Conservation (phyloP, 2,888 invertebrate genomes). For the Ferrisia virgata region DNA sequence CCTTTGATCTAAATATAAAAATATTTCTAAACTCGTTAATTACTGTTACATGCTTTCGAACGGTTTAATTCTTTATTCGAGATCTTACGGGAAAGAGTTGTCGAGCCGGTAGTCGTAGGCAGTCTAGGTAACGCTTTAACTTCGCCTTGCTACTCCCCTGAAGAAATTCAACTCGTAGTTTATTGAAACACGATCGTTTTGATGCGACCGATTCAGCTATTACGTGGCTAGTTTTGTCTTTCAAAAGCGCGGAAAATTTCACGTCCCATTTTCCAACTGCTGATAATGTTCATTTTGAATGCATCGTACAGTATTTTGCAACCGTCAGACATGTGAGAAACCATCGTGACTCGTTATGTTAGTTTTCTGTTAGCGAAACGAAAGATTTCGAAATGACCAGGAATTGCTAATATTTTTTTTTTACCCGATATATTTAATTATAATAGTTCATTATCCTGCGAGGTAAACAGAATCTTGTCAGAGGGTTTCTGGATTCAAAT, state of each 20-base stretch:
- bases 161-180: not conserved
- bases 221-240: not conserved
- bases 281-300: not conserved
- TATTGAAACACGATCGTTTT: not conserved
- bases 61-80: not conserved
- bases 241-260: not conserved
- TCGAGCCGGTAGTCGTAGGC: not conserved
- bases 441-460: not conserved
- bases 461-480: too few species aligned
- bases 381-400: not conserved
- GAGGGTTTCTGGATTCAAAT: too few species aligned
- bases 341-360: not conserved
- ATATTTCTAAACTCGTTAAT: constrained; percentile 25
- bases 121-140: not conserved
- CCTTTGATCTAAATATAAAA: constrained; percentile 27
- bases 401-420: too few species aligned
- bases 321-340: not conserved
- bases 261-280: not conserved
- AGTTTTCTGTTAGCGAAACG: not conserved
- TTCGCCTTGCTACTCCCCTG: not conserved
- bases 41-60: not conserved
- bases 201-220: not conserved
- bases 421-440: not conserved
- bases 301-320: not conserved
- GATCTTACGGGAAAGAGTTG: constrained; percentile 6